These are phyloP conservation scores for Coregonus sp. DNA, from an alignment of 2,797 vertebrate genomes.

Conservation along the genomic window DNA sequence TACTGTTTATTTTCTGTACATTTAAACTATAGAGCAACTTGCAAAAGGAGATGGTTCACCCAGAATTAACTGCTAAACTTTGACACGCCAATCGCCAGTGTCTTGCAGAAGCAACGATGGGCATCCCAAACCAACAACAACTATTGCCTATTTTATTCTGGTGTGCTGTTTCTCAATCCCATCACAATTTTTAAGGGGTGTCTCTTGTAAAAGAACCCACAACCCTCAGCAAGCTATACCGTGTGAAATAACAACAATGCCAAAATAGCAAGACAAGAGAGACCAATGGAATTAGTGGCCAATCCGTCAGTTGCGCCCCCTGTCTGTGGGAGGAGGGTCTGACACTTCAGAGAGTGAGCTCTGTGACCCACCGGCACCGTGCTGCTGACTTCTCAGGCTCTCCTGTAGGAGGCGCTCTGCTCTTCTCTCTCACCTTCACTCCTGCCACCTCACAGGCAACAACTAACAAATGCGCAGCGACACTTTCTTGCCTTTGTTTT, in stretches of 20 bases:
- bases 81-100: slow-evolving; percentile 57
- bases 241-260: slow-evolving; percentile 66
- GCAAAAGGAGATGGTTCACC: slow-evolving; percentile 46
- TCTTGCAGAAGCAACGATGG: slow-evolving; percentile 28
- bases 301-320: slow-evolving; percentile 67
- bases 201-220: slow-evolving; percentile 55
- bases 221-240: slow-evolving; percentile 60
- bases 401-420: slow-evolving; percentile 63
- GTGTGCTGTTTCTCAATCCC: background rate
- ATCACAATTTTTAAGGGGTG: slow-evolving; percentile 39
- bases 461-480: slow-evolving; percentile 78
- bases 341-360: slow-evolving; percentile 62
- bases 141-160: slow-evolving; percentile 20
- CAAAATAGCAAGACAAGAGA: slow-evolving; percentile 62
- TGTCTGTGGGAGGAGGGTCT: slow-evolving; percentile 54
- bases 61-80: slow-evolving; percentile 30
- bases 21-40: slow-evolving; percentile 55
- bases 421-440: slow-evolving; percentile 70
- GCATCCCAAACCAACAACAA: slow-evolving; percentile 35
- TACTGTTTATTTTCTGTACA: slow-evolving; percentile 60
- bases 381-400: slow-evolving; percentile 69
- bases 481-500: slow-evolving; percentile 82
- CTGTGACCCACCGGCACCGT: slow-evolving; percentile 61
- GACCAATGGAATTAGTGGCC: slow-evolving; percentile 41
- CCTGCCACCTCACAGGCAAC: slow-evolving; percentile 68